Evolutionary conservation across 2,888 invertebrate species (phyloP).

Genomic region (Dromius quadrimaculatus): DNA sequence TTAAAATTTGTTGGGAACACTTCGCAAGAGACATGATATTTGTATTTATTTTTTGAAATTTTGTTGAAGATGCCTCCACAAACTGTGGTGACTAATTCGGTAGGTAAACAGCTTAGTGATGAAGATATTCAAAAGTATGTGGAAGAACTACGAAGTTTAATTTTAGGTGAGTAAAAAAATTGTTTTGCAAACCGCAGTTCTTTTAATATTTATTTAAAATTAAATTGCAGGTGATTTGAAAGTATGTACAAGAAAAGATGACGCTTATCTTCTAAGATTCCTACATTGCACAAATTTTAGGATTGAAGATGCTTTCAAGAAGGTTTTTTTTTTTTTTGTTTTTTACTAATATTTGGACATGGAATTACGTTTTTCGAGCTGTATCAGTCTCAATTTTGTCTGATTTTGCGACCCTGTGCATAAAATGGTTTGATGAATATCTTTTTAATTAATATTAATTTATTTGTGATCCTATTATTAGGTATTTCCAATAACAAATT

Average conservation of each 20-base stretch:
- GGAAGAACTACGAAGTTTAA: constrained; percentile 52
- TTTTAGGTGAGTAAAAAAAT: constrained; percentile 53
- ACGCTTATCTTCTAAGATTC: constrained; percentile 61
- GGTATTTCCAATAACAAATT: background rate
- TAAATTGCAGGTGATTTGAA: constrained; percentile 24
- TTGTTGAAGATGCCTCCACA: constrained; percentile 19
- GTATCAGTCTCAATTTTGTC: no score
- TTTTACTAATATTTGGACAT: constrained; percentile 4
- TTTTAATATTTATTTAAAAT: background rate
- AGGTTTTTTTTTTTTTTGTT: constrained; percentile 58
- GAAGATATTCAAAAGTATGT: constrained; percentile 49
- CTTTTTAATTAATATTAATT: no score
- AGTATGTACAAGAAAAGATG: constrained; percentile 59
- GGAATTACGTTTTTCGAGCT: constrained; percentile 12
- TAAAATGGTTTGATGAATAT: no score
- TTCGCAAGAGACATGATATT: background rate
- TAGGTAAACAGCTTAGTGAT: constrained; percentile 36
- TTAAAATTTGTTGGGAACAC: background rate
- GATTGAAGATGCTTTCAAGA: constrained; percentile 61
- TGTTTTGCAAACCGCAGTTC: background rate
- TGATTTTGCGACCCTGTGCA: no score
- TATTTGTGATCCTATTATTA: no score
- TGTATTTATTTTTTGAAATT: background rate
- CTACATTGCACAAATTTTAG: constrained; percentile 61
- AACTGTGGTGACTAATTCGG: constrained; percentile 28